Conservation (phyloP, 2,888 invertebrate species). For the Caenorhabditis sp. region DNA sequence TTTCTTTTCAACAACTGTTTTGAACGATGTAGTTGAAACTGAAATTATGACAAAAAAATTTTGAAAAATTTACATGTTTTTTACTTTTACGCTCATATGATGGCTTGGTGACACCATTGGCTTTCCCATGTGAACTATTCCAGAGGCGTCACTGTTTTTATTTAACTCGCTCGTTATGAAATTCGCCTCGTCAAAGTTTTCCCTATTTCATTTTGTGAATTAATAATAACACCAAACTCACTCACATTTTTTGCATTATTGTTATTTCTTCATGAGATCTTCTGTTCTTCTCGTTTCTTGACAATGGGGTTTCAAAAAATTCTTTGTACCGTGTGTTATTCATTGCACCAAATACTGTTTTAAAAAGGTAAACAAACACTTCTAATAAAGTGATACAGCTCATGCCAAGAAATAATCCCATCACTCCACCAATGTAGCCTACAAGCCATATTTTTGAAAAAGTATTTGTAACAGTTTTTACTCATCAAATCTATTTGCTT, state of each 20-base stretch:
- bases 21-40: constrained; percentile 45
- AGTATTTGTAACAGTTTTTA: too few species aligned
- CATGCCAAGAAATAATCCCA: constrained; percentile 78
- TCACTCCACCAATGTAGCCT: constrained; percentile 74
- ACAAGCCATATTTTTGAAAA: not conserved
- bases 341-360: constrained; percentile 73
- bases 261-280: constrained; percentile 70
- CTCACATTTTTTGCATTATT: constrained; percentile 63
- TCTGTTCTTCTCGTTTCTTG: constrained; percentile 21
- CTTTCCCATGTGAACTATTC: too few species aligned
- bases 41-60: too few species aligned
- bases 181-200: too few species aligned
- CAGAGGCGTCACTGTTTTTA: too few species aligned
- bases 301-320: constrained; percentile 43
- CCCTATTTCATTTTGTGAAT: not conserved
- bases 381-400: constrained; percentile 75
- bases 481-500: constrained; percentile 72
- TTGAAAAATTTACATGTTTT: too few species aligned
- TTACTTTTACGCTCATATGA: constrained; percentile 4
- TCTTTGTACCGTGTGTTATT: constrained; percentile 68
- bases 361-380: constrained; percentile 75
- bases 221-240: not conserved
- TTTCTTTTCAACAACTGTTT: constrained; percentile 29
- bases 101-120: too few species aligned
- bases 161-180: too few species aligned